Evolutionary conservation across 2,888 invertebrate genomes (phyloP).

Genomic region (Spisula subtruncata): DNA sequence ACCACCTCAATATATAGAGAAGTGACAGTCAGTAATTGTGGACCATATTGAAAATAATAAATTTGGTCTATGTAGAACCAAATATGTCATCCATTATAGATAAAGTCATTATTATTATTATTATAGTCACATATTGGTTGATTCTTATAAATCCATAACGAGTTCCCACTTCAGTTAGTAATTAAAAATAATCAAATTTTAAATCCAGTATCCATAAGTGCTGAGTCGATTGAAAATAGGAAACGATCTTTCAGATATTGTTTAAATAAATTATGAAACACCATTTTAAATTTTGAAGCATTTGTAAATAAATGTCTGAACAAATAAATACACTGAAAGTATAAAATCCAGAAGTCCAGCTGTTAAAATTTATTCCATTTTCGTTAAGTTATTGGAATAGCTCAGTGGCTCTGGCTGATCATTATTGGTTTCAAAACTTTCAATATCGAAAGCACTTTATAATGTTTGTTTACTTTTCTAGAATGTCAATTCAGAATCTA

Average conservation of each 20-base stretch:
- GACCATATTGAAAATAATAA: too few species aligned
- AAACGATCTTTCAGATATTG: not conserved
- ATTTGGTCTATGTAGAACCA: too few species aligned
- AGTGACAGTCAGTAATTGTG: too few species aligned
- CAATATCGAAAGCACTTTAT: not conserved
- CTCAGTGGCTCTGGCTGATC: not conserved
- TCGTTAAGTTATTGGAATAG: not conserved
- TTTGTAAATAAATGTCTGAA: not conserved
- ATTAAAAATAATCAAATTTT: not conserved
- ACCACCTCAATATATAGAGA: too few species aligned
- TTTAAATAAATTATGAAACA: not conserved
- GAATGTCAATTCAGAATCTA: conserved; percentile 16
- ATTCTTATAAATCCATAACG: not conserved
- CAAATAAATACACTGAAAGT: not conserved
- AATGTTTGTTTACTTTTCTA: conserved; percentile 12
- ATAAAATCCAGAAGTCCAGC: not conserved
- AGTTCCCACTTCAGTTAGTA: not conserved
- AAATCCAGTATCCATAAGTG: not conserved
- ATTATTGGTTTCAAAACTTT: conserved; percentile 11
- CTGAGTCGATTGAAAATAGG: not conserved
- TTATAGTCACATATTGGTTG: not conserved
- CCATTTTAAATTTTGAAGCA: not conserved
- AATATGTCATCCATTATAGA: not conserved
- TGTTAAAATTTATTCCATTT: conserved; percentile 2
- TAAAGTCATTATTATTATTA: not conserved